These are phyloP conservation scores for Acanthoscelides obtectus DNA, from an alignment of 2,888 invertebrate genomes.

Conservation along the genomic window DNA sequence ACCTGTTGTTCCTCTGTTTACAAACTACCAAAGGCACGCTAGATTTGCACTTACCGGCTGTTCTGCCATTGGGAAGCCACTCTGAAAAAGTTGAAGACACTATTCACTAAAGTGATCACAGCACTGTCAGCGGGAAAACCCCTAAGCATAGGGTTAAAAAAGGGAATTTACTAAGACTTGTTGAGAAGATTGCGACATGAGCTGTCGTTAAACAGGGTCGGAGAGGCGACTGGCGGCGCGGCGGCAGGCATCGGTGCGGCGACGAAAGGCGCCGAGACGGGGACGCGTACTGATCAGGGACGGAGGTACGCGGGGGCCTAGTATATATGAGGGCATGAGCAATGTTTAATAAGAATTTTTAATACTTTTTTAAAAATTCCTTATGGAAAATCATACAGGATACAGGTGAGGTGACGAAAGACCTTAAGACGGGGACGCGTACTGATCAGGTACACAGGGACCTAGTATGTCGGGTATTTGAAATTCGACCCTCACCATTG, in stretches of 20 bases:
- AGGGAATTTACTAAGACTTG: background rate
- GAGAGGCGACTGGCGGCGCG: background rate
- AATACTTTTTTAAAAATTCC: too few species aligned
- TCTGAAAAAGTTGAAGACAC: background rate
- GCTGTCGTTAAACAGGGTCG: background rate
- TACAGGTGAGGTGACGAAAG: too few species aligned
- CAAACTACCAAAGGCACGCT: background rate
- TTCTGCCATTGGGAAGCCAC: background rate
- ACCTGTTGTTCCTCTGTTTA: background rate
- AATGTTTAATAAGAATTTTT: too few species aligned
- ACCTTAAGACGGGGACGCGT: too few species aligned
- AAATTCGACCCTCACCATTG: too few species aligned
- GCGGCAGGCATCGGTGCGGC: background rate
- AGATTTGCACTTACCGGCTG: background rate
- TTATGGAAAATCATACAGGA: too few species aligned
- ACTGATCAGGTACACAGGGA: too few species aligned
- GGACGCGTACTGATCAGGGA: background rate
- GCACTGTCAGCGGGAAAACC: background rate
- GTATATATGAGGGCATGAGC: too few species aligned
- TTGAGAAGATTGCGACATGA: background rate
- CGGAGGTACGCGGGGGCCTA: background rate
- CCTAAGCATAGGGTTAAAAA: background rate
- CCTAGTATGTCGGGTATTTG: too few species aligned
- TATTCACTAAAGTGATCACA: background rate
- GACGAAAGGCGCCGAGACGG: background rate